Conservation (phyloP, 2,888 invertebrate genomes). For the Drosophila atroscutellata region DNA sequence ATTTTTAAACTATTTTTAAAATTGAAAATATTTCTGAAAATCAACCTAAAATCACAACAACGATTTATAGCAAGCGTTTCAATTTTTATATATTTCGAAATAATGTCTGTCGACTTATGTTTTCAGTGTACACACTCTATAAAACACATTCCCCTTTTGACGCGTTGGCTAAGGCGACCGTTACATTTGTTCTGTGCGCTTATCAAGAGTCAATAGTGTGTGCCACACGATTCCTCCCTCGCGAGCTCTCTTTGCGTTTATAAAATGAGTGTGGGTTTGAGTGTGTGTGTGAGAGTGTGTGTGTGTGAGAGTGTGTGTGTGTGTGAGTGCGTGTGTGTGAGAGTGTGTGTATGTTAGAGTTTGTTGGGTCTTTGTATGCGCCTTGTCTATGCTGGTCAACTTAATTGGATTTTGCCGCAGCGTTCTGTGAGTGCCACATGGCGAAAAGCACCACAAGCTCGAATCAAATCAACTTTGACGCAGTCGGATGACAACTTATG, state of each 20-base stretch:
- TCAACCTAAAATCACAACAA: no score
- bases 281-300: background rate
- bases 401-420: slow-evolving; percentile 63
- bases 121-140: slow-evolving; percentile 7
- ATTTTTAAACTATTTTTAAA: no score
- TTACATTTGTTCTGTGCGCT: slow-evolving; percentile 59
- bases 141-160: slow-evolving; percentile 45
- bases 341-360: background rate
- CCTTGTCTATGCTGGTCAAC: slow-evolving; percentile 40
- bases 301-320: background rate
- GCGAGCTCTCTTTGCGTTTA: slow-evolving; percentile 15
- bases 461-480: slow-evolving; percentile 29
- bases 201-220: slow-evolving; percentile 49
- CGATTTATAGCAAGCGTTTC: no score
- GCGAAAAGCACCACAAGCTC: slow-evolving; percentile 16
- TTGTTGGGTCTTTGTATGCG: slow-evolving; percentile 19
- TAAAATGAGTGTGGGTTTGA: slow-evolving; percentile 20
- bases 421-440: slow-evolving; percentile 6
- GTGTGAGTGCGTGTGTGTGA: background rate
- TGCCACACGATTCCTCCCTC: background rate
- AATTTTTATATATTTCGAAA: slow-evolving; percentile 3
- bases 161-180: slow-evolving; percentile 53
- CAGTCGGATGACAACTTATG: slow-evolving; percentile 6
- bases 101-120: background rate
- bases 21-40: no score